A percentile compares a stretch with the other conserved stretches of the same genome.
phyloP scores from a whole-genome alignment of 2,113 vertebrate species.

The Pristiophorus japonicus region DNA sequence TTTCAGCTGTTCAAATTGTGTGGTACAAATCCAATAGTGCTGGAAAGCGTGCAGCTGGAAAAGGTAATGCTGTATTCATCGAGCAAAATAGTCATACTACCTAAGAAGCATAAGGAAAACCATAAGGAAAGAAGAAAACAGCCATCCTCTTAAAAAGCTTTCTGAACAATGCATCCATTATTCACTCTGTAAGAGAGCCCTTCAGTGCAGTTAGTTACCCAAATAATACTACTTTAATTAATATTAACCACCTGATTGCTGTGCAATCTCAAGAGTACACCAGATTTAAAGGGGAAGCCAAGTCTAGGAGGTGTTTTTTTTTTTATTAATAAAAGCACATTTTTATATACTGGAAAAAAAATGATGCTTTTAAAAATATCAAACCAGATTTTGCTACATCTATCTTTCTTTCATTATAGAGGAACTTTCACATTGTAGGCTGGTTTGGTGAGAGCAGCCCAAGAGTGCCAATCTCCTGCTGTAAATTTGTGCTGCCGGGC shows the following conservation, averaged over 20 bases:
- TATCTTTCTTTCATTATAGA: background rate
- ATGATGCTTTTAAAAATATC: background rate
- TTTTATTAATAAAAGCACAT: background rate
- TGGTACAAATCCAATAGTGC: conserved; percentile 31
- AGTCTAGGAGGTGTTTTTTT: background rate
- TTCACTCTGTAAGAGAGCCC: background rate
- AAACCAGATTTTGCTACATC: background rate
- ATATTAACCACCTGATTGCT: conserved; percentile 14
- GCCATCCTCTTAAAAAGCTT: background rate
- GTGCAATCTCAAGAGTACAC: background rate
- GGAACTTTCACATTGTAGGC: background rate
- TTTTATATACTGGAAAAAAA: background rate
- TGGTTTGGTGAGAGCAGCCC: background rate
- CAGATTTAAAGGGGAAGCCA: background rate
- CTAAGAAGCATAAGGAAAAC: background rate
- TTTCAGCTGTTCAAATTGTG: conserved; percentile 25
- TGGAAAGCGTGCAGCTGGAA: conserved; percentile 15
- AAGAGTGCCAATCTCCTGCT: background rate
- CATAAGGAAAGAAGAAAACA: background rate
- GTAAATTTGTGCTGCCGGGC: background rate
- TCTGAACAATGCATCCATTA: conserved; percentile 6
- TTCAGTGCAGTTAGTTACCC: conserved; percentile 19
- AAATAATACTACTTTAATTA: conserved; percentile 28
- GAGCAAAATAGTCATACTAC: background rate
- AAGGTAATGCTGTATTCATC: background rate